Percentiles rank a stretch among this genome's conserved stretches.
Conservation (phyloP, 1,140 invertebrate genomes). For the Cephus cinctus region DNA sequence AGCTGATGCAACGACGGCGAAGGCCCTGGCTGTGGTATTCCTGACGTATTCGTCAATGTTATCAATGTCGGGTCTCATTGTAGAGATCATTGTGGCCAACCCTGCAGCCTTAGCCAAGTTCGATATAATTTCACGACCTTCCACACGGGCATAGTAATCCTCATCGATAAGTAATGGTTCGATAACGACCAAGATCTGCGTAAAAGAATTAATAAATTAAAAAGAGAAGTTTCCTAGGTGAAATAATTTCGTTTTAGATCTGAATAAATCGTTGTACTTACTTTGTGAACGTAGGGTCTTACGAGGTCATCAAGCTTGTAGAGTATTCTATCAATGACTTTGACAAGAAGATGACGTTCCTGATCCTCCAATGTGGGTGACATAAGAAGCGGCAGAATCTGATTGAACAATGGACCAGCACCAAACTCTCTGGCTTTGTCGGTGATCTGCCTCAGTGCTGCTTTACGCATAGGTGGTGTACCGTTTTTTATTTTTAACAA, state of each 20-base stretch:
- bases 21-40: constrained; percentile 98
- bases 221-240: constrained; percentile 1
- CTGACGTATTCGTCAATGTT: constrained; percentile 99
- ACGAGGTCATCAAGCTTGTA: constrained; percentile 99
- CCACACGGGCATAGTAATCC: constrained; percentile 99
- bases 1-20: constrained; percentile 98
- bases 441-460: constrained; percentile 95
- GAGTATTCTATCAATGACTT: constrained; percentile 97
- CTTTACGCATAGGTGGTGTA: constrained; percentile 98
- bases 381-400: constrained; percentile 98
- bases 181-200: constrained; percentile 94
- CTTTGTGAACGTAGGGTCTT: constrained; percentile 98
- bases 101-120: constrained; percentile 99
- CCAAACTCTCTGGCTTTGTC: constrained; percentile 98
- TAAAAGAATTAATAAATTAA: constrained; percentile 24
- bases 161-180: constrained; percentile 99
- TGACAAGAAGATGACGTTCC: constrained; percentile 98
- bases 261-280: constrained; percentile 41
- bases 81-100: constrained; percentile 99
- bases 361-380: constrained; percentile 99
- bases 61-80: constrained; percentile 99
- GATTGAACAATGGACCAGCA: constrained; percentile 97
- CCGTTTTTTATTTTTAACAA: constrained; percentile 99
- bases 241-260: neutral
- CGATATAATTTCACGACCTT: constrained; percentile 99